These are phyloP conservation scores for human (Homo sapiens) DNA, from an alignment of 2,113 vertebrate genomes.

Conservation along the genomic window GRCh38 chr14:33941001-33941500, in stretches of 20 bases:
- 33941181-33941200: conserved; percentile 18
- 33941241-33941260: background rate
- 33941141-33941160: background rate
- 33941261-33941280: background rate
- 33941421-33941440: background rate
- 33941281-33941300: background rate
- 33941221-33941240: background rate
- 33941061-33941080: background rate
- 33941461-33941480: conserved; percentile 6
- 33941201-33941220: background rate
- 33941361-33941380: background rate
- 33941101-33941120: background rate
- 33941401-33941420: background rate
- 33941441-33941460: background rate
- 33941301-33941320: background rate
- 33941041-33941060: background rate
- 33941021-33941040: conserved; percentile 6
- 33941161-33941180: background rate
- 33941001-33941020: background rate
- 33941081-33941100: background rate
- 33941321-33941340: background rate
- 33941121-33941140: background rate
- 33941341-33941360: background rate
- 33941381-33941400: background rate
- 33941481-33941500: background rate